These are phyloP conservation scores for Calameuta idolon DNA, from an alignment of 2,888 invertebrate species.

Conservation along the genomic window DNA sequence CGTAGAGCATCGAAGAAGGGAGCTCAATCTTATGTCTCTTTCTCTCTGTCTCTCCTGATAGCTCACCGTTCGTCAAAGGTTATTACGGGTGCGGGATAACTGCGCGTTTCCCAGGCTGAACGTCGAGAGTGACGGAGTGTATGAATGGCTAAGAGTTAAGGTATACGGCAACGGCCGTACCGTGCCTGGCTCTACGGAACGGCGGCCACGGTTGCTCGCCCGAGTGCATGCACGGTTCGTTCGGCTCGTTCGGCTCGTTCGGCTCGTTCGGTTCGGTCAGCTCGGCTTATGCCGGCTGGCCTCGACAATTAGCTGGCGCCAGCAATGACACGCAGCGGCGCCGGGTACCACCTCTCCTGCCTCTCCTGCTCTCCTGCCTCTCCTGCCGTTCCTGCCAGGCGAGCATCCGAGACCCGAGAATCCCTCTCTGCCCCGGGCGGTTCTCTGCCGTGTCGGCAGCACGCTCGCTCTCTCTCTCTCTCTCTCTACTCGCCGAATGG, in stretches of 20 bases:
- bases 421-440: conserved; percentile 1
- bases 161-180: conserved; percentile 1
- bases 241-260: conserved; percentile 21
- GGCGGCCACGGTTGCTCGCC: not conserved
- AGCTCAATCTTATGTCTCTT: not conserved
- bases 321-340: conserved; percentile 64
- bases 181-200: not conserved
- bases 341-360: conserved; percentile 44
- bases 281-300: conserved; percentile 60
- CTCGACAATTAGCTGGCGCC: conserved; percentile 65
- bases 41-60: not conserved
- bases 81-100: conserved; percentile 13
- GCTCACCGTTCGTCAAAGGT: conserved; percentile 13
- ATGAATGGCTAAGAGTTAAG: not conserved
- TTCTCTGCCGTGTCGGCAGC: not conserved
- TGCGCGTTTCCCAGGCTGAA: not conserved
- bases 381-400: conserved; percentile 26
- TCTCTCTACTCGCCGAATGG: conserved; percentile 12
- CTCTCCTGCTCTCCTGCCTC: conserved; percentile 26
- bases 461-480: conserved; percentile 9
- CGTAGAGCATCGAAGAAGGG: not conserved
- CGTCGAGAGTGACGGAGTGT: conserved; percentile 1
- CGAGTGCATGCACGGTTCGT: conserved; percentile 22
- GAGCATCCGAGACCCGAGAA: conserved; percentile 26
- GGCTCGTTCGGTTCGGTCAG: conserved; percentile 50